Percentiles rank a stretch among this genome's conserved stretches.
Evolutionary conservation across 2,888 invertebrate species (phyloP).

Genomic region (Ryuthela nishihirai): DNA sequence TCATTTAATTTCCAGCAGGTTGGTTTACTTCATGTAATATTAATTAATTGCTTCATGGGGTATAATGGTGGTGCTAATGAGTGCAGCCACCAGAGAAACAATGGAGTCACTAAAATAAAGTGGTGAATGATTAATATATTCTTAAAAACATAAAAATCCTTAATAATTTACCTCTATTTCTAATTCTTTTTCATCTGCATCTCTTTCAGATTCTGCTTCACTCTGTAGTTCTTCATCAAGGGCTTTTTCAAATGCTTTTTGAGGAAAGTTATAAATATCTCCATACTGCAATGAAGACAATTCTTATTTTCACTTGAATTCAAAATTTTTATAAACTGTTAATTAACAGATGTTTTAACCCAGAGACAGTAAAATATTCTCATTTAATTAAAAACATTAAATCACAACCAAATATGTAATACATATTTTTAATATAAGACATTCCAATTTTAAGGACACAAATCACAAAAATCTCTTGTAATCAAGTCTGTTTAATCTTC

Average conservation of each 20-base stretch:
- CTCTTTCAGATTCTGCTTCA: constrained; percentile 58
- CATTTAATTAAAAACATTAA: not conserved
- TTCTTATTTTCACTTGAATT: not conserved
- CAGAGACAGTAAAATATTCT: too few species aligned
- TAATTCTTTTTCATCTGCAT: constrained; percentile 50
- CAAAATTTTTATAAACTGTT: not conserved
- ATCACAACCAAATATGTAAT: not conserved
- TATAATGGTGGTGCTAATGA: too few species aligned
- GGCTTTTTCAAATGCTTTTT: constrained; percentile 90
- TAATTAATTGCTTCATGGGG: too few species aligned
- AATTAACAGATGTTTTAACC: too few species aligned
- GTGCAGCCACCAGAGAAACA: too few species aligned
- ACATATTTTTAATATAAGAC: not conserved
- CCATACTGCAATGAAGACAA: constrained; percentile 68
- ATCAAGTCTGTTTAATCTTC: too few species aligned
- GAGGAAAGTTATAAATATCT: constrained; percentile 97
- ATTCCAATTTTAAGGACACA: not conserved
- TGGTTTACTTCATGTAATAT: too few species aligned
- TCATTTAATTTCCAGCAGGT: too few species aligned
- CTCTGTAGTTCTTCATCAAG: constrained; percentile 68
- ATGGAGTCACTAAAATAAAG: too few species aligned
- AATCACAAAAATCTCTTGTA: too few species aligned
- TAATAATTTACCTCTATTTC: constrained; percentile 42
- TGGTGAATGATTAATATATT: not conserved
- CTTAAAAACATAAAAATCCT: constrained; percentile 12